Evolutionary conservation across 35 echinoderm and acorn worm genomes (phyloP).

Genomic region (Holothuria glaberrima): DNA sequence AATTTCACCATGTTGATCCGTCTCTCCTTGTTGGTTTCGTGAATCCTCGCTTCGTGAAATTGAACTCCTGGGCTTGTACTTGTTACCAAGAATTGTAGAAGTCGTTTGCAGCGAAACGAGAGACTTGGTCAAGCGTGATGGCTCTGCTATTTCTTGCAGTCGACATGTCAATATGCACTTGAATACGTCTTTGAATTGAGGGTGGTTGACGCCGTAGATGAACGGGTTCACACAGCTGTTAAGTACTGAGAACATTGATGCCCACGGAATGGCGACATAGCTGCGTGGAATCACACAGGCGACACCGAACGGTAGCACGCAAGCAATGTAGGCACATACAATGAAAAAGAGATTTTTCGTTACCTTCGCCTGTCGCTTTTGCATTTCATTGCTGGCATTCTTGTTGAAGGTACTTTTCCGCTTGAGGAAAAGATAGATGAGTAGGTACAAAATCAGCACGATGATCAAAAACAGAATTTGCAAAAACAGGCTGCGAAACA

Average conservation of each 20-base stretch:
- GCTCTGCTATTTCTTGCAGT: conserved; percentile 33
- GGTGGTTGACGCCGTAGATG: conserved; percentile 79
- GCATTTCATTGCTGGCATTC: background rate
- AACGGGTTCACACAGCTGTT: conserved; percentile 69
- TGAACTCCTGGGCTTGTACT: too few relatives aligned
- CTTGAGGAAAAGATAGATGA: background rate
- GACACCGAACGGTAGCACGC: conserved; percentile 55
- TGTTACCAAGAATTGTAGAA: too few relatives aligned
- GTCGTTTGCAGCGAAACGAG: too few relatives aligned
- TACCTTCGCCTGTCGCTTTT: conserved; percentile 38
- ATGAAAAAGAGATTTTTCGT: conserved; percentile 64
- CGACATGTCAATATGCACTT: conserved; percentile 47
- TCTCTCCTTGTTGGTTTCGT: too few relatives aligned
- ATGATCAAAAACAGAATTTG: background rate
- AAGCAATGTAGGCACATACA: conserved; percentile 53
- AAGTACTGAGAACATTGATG: conserved; percentile 25
- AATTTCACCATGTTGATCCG: too few relatives aligned
- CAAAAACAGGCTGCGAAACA: background rate
- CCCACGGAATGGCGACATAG: conserved; percentile 60
- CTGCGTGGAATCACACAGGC: conserved; percentile 50
- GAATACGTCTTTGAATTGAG: conserved; percentile 71
- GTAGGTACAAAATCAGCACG: background rate
- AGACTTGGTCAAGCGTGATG: background rate
- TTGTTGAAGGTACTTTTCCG: background rate
- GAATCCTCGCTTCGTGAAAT: too few relatives aligned